Conservation (phyloP, 2,888 invertebrate species). For the Epicampocera succincta region DNA sequence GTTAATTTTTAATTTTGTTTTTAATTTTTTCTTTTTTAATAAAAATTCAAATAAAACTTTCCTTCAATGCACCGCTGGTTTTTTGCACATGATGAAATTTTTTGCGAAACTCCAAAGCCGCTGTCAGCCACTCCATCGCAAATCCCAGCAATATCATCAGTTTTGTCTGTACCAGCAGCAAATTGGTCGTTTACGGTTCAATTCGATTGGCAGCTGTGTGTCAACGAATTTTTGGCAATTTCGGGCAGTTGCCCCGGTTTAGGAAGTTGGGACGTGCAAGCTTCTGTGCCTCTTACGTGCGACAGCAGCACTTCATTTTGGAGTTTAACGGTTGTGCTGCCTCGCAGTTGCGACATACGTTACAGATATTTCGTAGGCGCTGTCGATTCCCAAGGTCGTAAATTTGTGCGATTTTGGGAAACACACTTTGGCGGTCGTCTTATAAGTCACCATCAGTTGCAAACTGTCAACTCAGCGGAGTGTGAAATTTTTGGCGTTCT, state of each 20-base stretch:
- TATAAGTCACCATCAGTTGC: slow-evolving; percentile 77
- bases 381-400: slow-evolving; percentile 44
- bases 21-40: neutral
- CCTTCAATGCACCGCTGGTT: slow-evolving; percentile 64
- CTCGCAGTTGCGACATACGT: slow-evolving; percentile 42
- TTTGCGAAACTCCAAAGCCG: neutral
- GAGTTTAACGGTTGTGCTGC: slow-evolving; percentile 28
- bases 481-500: slow-evolving; percentile 86
- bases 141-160: neutral
- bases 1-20: neutral
- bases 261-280: slow-evolving; percentile 55
- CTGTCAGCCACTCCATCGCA: neutral
- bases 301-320: slow-evolving; percentile 29
- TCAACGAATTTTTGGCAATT: slow-evolving; percentile 58
- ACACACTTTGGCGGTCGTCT: slow-evolving; percentile 86
- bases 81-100: slow-evolving; percentile 47
- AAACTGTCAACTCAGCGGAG: slow-evolving; percentile 72
- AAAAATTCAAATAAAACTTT: neutral
- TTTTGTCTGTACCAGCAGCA: neutral
- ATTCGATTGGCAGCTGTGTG: slow-evolving; percentile 35
- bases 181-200: slow-evolving; percentile 51
- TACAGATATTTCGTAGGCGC: slow-evolving; percentile 88
- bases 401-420: slow-evolving; percentile 88
- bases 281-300: slow-evolving; percentile 29
- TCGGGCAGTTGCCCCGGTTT: slow-evolving; percentile 47